phyloP scores from a whole-genome alignment of 2,113 vertebrate species.

The Ammospiza caudacuta region DNA sequence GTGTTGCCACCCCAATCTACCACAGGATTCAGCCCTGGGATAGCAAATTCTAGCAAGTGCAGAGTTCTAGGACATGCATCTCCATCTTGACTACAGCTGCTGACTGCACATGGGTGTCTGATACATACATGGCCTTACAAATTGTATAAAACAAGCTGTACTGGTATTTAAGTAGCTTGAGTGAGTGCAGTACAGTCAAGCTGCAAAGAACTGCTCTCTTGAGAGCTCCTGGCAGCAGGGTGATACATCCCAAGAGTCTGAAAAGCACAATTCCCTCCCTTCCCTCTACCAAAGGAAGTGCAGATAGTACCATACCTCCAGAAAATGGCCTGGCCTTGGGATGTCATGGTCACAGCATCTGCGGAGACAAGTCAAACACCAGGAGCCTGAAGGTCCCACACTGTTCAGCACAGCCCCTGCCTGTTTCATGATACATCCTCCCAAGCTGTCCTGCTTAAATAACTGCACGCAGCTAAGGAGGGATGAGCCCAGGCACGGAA shows the following conservation, averaged over 20 bases:
- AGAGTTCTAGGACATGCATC: not conserved
- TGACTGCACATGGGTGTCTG: not conserved
- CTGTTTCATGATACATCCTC: not conserved
- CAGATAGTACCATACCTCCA: conserved; percentile 36
- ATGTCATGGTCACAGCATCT: not conserved
- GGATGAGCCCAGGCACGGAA: not conserved
- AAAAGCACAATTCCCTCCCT: not conserved
- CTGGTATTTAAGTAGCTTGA: not conserved
- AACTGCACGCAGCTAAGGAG: conserved; percentile 1
- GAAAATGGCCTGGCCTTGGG: conserved; percentile 22
- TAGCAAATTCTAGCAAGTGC: not conserved
- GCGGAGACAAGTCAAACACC: not conserved
- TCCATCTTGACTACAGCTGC: not conserved
- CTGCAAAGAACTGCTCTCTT: not conserved
- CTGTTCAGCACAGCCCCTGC: not conserved
- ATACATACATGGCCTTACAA: not conserved
- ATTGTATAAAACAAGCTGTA: not conserved
- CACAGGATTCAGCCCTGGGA: not conserved
- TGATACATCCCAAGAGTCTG: not conserved
- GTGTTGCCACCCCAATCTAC: not conserved
- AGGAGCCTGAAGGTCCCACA: not conserved
- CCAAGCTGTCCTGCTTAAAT: conserved; percentile 28
- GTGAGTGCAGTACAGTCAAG: not conserved
- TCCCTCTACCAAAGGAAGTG: not conserved
- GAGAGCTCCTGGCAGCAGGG: not conserved